Evolutionary conservation across 2,888 invertebrate genomes (phyloP), one percentile per base, ranked within the genome.

Genomic region (Platerodrilus igneus): DNA sequence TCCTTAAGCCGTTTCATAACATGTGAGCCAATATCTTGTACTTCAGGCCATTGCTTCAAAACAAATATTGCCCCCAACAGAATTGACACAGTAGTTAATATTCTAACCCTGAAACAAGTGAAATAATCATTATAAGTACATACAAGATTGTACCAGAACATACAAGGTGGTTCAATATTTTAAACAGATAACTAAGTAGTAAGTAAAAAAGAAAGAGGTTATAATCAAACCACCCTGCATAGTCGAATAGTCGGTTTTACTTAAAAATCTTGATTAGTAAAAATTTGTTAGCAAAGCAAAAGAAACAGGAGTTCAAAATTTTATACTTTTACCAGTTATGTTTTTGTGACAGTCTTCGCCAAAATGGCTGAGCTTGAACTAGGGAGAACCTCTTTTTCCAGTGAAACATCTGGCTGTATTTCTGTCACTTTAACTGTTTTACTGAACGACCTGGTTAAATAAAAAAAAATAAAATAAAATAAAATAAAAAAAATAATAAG

Each of bases 41-140:
- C 83, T 67, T 90, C 90, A 36, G 89, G 90, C 90, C 90, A 91
- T 63, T 90, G 90, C 63, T 86, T 83, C 64, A 89, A 77, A 54
- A 89, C 82, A 74, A 89, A 83, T 56, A 89, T 82, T 56, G 87
- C 81, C 39, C 85, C 75, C 72, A 88, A 78, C 46, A 90, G 83
- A 51, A 87, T 83, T 53, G 87, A 67, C 59, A 84, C 80, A 36
- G 91, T 91, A 47, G 89, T 88, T 63, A 91, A 70, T 55, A 90
- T 87, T 60, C 90, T 83, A 57, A 90, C 85, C 73, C 90, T 90
- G 75, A 33, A 76, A 74, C 59, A 60, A 62, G 63, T 6, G 13
- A 5, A 18, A 33, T n/a, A 15, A 16, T 10, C n/a, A 2, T 13
- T 3, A 7, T 25, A 10, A n/a, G 11, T 25, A 25, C 26, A 21